A percentile compares a stretch with the other conserved stretches of the same genome.
Evolutionary conservation across 1,140 invertebrate species (phyloP).

Genomic region (Drosophila nasuta): DNA sequence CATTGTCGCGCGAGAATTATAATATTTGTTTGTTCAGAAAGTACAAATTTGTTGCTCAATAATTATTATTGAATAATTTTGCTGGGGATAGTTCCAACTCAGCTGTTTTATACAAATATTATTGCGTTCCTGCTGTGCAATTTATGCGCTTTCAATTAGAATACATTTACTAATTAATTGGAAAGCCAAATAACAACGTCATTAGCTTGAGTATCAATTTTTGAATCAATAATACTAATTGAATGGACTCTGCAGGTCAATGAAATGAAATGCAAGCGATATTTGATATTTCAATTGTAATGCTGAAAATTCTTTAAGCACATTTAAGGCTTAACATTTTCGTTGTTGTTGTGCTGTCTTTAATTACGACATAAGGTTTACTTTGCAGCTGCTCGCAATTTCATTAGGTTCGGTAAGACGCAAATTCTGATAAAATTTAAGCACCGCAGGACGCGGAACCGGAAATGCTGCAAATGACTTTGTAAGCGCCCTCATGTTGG

Average conservation of each 20-base stretch:
- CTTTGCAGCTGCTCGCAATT: slow-evolving; percentile 29
- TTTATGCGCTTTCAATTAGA: slow-evolving; percentile 4
- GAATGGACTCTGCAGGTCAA: not conserved
- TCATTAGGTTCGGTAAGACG: slow-evolving; percentile 31
- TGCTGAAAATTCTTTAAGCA: not conserved
- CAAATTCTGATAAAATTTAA: slow-evolving; percentile 52
- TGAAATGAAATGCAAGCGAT: not conserved
- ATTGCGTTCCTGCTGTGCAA: not conserved
- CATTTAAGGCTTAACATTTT: not conserved
- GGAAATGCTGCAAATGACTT: slow-evolving; percentile 36
- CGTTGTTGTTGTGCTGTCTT: too few relatives aligned
- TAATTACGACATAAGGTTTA: slow-evolving; percentile 30
- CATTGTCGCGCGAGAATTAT: too few relatives aligned
- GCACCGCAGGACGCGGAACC: slow-evolving; percentile 27
- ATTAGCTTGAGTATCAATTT: slow-evolving; percentile 16
- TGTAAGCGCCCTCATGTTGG: slow-evolving; percentile 21
- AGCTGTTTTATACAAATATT: slow-evolving; percentile 6
- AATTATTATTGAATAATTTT: too few relatives aligned
- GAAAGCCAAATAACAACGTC: not conserved
- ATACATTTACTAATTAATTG: slow-evolving; percentile 22
- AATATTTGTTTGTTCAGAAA: too few relatives aligned
- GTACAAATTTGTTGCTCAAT: not conserved
- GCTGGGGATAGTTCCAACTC: not conserved
- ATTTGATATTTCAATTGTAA: not conserved
- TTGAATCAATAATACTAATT: slow-evolving; percentile 24